Conservation (phyloP, 2,888 invertebrate genomes). For the Megamerina dolium region DNA sequence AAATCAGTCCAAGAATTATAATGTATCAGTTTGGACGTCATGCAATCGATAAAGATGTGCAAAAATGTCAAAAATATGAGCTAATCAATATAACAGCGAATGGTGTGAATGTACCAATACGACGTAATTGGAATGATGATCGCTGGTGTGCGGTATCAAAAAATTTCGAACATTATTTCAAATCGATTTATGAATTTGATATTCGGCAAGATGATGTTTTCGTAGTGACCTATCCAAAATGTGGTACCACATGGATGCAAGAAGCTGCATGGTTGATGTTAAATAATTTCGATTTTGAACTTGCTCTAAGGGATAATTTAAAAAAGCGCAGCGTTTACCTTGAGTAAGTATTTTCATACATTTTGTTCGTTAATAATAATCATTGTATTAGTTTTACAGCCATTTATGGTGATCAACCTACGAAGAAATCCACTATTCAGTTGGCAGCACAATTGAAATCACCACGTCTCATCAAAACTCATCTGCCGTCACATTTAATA, state of each 20-base stretch:
- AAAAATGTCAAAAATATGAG: background rate
- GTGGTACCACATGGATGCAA: constrained; percentile 31
- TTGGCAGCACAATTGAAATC: constrained; percentile 12
- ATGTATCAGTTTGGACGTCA: too few relatives aligned
- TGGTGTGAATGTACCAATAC: constrained; percentile 13
- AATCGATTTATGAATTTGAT: constrained; percentile 19
- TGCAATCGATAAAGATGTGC: too few relatives aligned
- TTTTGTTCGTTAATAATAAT: background rate
- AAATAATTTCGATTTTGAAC: constrained; percentile 26
- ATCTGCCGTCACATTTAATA: constrained; percentile 26
- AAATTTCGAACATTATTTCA: constrained; percentile 8
- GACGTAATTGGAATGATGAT: constrained; percentile 17
- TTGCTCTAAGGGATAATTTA: constrained; percentile 8
- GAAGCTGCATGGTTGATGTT: constrained; percentile 28
- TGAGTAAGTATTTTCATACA: constrained; percentile 18
- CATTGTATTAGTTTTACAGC: background rate
- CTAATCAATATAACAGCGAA: constrained; percentile 10
- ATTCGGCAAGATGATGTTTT: constrained; percentile 24
- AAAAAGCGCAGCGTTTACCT: constrained; percentile 17
- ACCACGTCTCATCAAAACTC: constrained; percentile 28
- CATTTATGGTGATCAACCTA: background rate
- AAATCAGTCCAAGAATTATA: too few relatives aligned
- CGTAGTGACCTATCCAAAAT: constrained; percentile 23
- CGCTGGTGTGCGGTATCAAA: constrained; percentile 15
- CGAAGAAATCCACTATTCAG: constrained; percentile 1